phyloP scores from a whole-genome alignment of 2,113 vertebrate species.

The Miniopterus natalensis region DNA sequence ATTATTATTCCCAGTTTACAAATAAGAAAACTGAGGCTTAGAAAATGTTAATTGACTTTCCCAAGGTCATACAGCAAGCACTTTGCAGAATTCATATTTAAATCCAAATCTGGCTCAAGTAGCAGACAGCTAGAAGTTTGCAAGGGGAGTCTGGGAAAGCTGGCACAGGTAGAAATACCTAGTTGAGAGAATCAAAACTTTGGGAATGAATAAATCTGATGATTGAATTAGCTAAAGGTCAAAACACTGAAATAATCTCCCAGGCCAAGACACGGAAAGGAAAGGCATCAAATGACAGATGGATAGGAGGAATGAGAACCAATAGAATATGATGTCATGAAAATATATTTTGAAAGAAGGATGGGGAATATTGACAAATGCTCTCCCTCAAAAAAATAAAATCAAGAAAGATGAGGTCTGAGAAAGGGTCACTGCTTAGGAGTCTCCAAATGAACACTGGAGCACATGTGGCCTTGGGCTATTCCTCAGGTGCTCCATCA shows the following conservation, averaged over 20 bases:
- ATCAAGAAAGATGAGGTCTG: neutral
- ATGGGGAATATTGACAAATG: neutral
- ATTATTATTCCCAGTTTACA: neutral
- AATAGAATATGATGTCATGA: neutral
- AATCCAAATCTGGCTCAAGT: neutral
- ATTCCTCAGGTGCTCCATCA: neutral
- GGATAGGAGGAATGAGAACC: neutral
- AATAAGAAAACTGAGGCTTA: neutral
- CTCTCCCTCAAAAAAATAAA: neutral
- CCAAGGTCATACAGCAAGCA: neutral
- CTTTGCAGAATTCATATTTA: neutral
- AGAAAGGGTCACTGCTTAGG: neutral
- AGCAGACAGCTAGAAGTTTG: neutral
- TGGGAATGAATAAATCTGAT: neutral
- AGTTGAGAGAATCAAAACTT: neutral
- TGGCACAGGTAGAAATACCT: neutral
- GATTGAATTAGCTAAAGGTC: neutral
- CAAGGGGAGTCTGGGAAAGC: neutral
- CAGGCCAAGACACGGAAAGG: neutral
- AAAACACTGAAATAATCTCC: neutral
- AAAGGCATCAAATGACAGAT: neutral
- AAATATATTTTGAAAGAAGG: neutral
- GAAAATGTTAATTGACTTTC: neutral
- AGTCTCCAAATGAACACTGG: neutral
- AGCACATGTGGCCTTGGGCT: neutral